These are phyloP conservation scores for Plumapathes pennacea DNA, from an alignment of 92 coral and sea anemone species.

Conservation along the genomic window DNA sequence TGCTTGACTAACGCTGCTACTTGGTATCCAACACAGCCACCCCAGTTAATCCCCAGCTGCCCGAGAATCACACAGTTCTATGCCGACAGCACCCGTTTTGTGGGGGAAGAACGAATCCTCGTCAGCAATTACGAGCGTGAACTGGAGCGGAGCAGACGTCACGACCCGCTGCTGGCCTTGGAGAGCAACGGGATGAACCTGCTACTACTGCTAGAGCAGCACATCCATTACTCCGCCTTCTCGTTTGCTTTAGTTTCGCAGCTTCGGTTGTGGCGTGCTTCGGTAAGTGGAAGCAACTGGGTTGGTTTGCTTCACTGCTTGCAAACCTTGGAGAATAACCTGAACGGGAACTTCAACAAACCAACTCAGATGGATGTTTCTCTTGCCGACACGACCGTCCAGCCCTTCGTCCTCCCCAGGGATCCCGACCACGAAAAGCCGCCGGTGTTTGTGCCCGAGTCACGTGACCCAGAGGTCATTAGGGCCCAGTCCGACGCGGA, in stretches of 20 bases:
- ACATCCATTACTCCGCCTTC: conserved; percentile 87
- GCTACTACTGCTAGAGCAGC: conserved; percentile 72
- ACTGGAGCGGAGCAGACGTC: too few relatives aligned
- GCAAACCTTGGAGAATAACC: conserved; percentile 63
- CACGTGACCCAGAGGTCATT: conserved; percentile 89
- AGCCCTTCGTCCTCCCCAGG: conserved; percentile 53
- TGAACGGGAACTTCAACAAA: conserved; percentile 68
- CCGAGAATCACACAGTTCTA: too few relatives aligned
- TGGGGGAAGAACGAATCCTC: neutral
- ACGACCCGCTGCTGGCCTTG: conserved; percentile 59
- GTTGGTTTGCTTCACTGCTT: conserved; percentile 78
- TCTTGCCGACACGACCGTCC: conserved; percentile 47
- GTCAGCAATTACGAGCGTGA: conserved; percentile 9
- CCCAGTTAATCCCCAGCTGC: too few relatives aligned
- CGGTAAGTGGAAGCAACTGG: conserved; percentile 77
- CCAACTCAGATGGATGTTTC: conserved; percentile 72
- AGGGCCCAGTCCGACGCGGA: conserved; percentile 77
- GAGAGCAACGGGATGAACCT: conserved; percentile 92
- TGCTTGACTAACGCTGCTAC: too few relatives aligned
- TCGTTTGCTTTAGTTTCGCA: conserved; percentile 86
- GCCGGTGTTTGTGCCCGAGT: conserved; percentile 80
- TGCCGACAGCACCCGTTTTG: too few relatives aligned
- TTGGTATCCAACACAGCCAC: too few relatives aligned
- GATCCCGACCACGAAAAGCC: conserved; percentile 77
- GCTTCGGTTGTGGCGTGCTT: conserved; percentile 80